Evolutionary conservation across 2,797 vertebrate species (phyloP).

Genomic region (Picus viridis): DNA sequence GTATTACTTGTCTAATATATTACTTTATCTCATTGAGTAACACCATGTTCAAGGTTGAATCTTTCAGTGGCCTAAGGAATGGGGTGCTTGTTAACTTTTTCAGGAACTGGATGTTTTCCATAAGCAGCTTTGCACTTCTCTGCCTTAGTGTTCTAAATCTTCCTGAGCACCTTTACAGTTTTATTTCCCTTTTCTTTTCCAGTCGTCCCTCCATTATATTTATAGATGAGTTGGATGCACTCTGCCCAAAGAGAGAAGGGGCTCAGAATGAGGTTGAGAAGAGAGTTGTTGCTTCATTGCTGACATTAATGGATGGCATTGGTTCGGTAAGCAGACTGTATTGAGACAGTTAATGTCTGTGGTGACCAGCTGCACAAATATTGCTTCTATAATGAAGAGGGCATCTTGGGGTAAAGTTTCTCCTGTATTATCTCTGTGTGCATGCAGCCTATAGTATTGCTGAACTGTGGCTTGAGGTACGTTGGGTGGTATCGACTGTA

Average conservation of each 20-base stretch:
- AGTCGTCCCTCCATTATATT: slow-evolving; percentile 94
- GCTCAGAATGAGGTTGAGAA: slow-evolving; percentile 97
- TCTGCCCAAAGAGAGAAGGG: slow-evolving; percentile 93
- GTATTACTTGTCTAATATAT: background rate
- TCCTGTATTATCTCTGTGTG: background rate
- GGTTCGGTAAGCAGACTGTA: slow-evolving; percentile 86
- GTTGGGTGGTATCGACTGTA: background rate
- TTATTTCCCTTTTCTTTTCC: background rate
- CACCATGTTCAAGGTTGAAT: background rate
- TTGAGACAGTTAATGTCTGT: background rate
- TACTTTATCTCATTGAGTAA: background rate
- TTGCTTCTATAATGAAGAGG: background rate
- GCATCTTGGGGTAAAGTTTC: background rate
- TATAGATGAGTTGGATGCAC: slow-evolving; percentile 94
- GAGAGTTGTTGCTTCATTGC: slow-evolving; percentile 91
- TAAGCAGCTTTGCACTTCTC: background rate
- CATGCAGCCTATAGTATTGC: accelerated
- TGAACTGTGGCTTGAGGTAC: background rate
- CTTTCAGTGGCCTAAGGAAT: background rate
- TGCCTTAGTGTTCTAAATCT: background rate
- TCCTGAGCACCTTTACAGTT: background rate
- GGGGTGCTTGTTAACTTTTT: background rate
- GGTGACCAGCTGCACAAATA: background rate
- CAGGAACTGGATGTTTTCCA: background rate
- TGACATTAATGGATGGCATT: slow-evolving; percentile 97